phyloP scores from a whole-genome alignment of 1,140 invertebrate genomes.

The Caenorhabditis remanei region DNA sequence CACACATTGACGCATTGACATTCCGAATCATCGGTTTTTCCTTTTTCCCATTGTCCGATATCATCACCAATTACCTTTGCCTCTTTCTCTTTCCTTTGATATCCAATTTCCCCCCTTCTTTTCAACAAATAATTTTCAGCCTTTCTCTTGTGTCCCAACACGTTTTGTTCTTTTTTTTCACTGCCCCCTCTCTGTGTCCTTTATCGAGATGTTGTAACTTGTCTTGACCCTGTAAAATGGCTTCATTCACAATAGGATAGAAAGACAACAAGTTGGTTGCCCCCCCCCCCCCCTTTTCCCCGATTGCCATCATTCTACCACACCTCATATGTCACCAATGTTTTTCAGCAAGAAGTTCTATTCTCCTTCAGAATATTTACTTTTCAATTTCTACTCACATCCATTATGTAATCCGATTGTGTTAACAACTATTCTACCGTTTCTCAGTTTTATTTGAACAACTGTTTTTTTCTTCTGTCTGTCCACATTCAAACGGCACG shows the following conservation, averaged over 20 bases:
- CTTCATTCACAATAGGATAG: slow-evolving; percentile 25
- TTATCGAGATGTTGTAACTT: slow-evolving; percentile 45
- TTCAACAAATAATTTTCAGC: slow-evolving; percentile 3
- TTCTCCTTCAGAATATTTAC: slow-evolving; percentile 9
- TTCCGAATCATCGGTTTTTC: not conserved
- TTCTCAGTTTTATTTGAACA: slow-evolving; percentile 30
- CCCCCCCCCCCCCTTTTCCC: not conserved
- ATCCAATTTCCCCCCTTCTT: slow-evolving; percentile 29
- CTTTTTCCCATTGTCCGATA: slow-evolving; percentile 33
- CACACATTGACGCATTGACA: not conserved
- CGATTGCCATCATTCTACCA: not conserved
- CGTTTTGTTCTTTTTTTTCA: slow-evolving; percentile 26
- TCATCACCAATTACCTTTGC: slow-evolving; percentile 42
- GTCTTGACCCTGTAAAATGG: slow-evolving; percentile 44
- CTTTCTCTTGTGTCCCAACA: slow-evolving; percentile 25
- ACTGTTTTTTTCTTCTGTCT: slow-evolving; percentile 6
- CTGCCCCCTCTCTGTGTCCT: not conserved
- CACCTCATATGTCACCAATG: slow-evolving; percentile 32
- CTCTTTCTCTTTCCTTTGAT: not conserved
- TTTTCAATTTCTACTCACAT: not conserved
- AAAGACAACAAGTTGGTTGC: slow-evolving; percentile 23
- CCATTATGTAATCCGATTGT: slow-evolving; percentile 32
- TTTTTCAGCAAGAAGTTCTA: not conserved
- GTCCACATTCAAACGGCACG: not conserved
- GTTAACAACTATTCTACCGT: slow-evolving; percentile 5